Evolutionary conservation across 2,113 vertebrate genomes (phyloP), one percentile per base, ranked within the genome.

Genomic region (Callaeas wilsoni): DNA sequence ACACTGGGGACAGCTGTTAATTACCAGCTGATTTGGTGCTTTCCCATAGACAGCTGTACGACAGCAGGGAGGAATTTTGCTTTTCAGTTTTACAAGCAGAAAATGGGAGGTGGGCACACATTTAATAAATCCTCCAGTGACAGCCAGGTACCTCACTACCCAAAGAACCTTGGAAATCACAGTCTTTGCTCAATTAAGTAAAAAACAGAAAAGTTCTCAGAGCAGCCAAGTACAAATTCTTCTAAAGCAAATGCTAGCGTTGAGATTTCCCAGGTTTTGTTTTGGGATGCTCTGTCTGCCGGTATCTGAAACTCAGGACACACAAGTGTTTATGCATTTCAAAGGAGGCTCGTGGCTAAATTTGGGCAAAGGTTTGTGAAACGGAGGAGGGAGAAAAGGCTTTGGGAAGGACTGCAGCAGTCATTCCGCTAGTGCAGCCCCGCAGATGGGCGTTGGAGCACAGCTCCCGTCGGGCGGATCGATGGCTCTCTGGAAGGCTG

Each of bases 401-500:
- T 76, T 32, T n/a, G 55, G 69, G 35, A 85, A 52, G 23, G 69
- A 65, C 17, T 91, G 92, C 82, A 96, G 87, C 82, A 44, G 84
- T 44, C 6, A 1, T 6, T 79, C 42, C 12, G 10, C 60, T 56
- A 44, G 67, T 13, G 6, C 33, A 56, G 93, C 41, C 52, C 85
- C 3, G 3, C 46, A 49, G 71, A 73, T 69, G 52, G 26, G 86
- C 1, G 29, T 39, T 86, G 64, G 74, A 82, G 60, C 90, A n/a
- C 59, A 82, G 16, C 78, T 91, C 91, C 95, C 59, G 55, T 60
- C 70, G 30, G 62, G 75, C 7, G 29, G 84, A 89, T 83, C 62
- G 75, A 87, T 87, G 95, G 95, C 89, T 77, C 95, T 57, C 93
- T 95, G 97, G 97, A 87, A 18, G 63, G 86, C 93, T 95, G 93